These are phyloP conservation scores for Plecturocebus donacophilus DNA, from an alignment of 2,113 vertebrate species.

Conservation along the genomic window DNA sequence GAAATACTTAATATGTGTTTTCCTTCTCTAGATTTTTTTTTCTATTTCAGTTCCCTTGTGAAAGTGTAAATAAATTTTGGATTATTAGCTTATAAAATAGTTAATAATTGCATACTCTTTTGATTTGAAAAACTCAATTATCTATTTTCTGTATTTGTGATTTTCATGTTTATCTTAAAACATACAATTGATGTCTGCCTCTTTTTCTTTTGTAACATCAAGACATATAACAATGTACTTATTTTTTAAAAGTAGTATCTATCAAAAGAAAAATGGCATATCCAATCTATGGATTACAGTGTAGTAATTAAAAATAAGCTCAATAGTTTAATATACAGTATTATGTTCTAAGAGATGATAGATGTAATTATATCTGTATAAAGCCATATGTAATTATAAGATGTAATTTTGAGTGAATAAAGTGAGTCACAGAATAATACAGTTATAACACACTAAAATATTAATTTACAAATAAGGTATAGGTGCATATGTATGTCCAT, in stretches of 20 bases:
- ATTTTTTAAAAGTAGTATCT: not conserved
- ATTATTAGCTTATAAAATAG: not conserved
- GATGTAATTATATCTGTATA: not conserved
- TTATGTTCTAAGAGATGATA: not conserved
- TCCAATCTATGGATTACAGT: not conserved
- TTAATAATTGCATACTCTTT: not conserved
- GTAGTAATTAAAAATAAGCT: not conserved
- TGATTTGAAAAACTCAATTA: not conserved
- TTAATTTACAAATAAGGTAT: not conserved
- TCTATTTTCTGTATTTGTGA: not conserved
- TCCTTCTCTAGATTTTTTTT: conserved; percentile 28
- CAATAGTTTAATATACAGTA: not conserved
- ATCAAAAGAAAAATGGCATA: not conserved
- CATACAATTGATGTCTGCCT: not conserved
- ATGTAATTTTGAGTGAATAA: not conserved
- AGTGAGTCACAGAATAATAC: not conserved
- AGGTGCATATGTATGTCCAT: not conserved
- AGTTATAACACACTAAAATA: not conserved
- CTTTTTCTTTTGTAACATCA: not conserved
- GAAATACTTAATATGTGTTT: not conserved
- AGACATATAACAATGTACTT: not conserved
- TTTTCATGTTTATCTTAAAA: not conserved
- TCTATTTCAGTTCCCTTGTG: not conserved
- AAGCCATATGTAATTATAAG: not conserved
- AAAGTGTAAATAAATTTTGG: not conserved